Base-by-base conservation (phyloP, 2,888 invertebrate species). In the Rapana venosa region DNA sequence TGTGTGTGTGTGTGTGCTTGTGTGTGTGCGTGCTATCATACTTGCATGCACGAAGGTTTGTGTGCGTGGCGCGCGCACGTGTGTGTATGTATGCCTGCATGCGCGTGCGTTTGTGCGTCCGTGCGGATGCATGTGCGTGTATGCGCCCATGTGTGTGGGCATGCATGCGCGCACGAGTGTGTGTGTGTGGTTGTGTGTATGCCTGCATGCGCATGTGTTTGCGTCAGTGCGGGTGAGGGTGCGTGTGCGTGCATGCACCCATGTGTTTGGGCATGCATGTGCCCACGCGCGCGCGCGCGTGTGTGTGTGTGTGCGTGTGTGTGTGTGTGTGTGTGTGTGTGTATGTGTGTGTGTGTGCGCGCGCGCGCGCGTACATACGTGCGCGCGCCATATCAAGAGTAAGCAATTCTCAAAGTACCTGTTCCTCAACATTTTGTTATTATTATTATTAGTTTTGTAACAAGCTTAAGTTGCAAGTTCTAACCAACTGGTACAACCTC, bases 101-200 rank as follows among this genome's bases (percentile, higher is more conserved):
- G 61, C 13, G 61, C 13, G 61, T 61, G 32, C 15, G 77, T 79
- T 32, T 79, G 77, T 77, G 77, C 32, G 77, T 79, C 32, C 32
- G 77, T 79, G 77, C 32, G 77, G 32, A 32, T 79, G 77, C 32
- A 32, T 79, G 77, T 32, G 77, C 32, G 77, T 77, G 77, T 77
- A 32, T 32, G 8, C 32, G 77, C 32, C 15, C 8, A 32, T 32
- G 32, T 17, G 77, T 77, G 32, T 15, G 77, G 32, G 77, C 13
- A 32, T 15, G 77, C 13, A 32, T 8, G 77, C 20, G 77, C 5
- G 77, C 20, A 13, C 4, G 77, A 0, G 77, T 77, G 77, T 5
- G 77, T 77, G 77, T 30, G 77, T 77, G 77, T 30, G 77, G n/a
- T 1, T 30, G 77, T 77, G 30, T 30, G 77, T 77, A 20, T 30